phyloP scores from a whole-genome alignment of 1,140 invertebrate species.

The Drosophila eugracilis region DNA sequence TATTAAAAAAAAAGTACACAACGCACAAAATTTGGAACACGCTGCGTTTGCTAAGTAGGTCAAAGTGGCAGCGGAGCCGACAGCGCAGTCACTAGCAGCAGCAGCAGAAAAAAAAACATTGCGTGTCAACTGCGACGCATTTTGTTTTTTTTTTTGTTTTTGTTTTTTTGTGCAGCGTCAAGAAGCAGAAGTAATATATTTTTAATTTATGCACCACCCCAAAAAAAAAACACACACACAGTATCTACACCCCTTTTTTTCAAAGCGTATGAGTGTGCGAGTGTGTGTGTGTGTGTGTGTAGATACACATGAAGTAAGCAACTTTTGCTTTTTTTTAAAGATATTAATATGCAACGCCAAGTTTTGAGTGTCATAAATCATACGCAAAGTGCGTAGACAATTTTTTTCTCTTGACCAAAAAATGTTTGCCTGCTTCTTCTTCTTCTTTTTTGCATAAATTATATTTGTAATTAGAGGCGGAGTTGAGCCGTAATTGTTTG shows the following conservation, averaged over 20 bases:
- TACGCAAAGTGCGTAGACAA: conserved; percentile 72
- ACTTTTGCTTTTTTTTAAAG: conserved; percentile 71
- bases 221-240: too few relatives aligned
- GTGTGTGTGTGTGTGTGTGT: conserved; percentile 2
- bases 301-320: conserved; percentile 29
- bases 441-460: conserved; percentile 67
- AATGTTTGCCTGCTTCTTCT: conserved; percentile 35
- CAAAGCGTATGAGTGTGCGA: conserved; percentile 5
- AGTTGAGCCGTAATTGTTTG: conserved; percentile 56
- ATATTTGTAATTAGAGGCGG: conserved; percentile 54
- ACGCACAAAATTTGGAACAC: conserved; percentile 79
- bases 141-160: too few relatives aligned
- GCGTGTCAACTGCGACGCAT: conserved; percentile 61
- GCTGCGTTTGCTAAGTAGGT: conserved; percentile 76
- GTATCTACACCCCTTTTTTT: conserved; percentile 18
- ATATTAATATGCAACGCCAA: conserved; percentile 73
- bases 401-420: conserved; percentile 39
- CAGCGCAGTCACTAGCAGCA: conserved; percentile 51
- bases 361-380: conserved; percentile 67
- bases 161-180: conserved; percentile 22
- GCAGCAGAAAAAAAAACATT: conserved; percentile 42
- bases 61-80: conserved; percentile 70
- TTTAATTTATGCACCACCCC: conserved; percentile 74
- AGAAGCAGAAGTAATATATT: conserved; percentile 40
- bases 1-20: conserved; percentile 62